Percentiles rank a stretch among this genome's conserved stretches.
Evolutionary conservation across 2,113 vertebrate genomes (phyloP).

Genomic region (Typhlomys cinereus): DNA sequence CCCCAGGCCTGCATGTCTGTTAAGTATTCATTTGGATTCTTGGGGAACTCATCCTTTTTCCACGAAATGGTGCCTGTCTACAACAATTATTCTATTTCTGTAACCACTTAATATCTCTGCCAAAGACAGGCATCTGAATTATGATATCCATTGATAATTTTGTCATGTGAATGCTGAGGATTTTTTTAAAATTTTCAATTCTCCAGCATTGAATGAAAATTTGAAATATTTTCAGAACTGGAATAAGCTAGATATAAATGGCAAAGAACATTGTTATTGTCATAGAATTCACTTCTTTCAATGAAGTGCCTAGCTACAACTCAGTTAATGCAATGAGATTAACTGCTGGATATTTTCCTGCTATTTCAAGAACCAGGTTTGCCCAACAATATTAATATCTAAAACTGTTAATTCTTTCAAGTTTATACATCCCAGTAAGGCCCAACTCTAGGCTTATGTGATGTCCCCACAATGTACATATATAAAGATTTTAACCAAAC

Average conservation of each 20-base stretch:
- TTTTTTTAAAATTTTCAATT: background rate
- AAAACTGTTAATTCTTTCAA: background rate
- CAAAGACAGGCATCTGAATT: background rate
- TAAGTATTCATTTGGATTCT: constrained; percentile 17
- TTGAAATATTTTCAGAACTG: background rate
- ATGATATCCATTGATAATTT: background rate
- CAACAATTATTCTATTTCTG: background rate
- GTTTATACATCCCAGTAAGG: background rate
- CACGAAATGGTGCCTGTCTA: background rate
- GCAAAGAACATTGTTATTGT: background rate
- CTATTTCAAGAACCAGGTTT: background rate
- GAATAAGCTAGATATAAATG: background rate
- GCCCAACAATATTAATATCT: background rate
- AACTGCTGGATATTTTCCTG: background rate
- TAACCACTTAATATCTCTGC: background rate
- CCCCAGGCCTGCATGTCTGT: background rate
- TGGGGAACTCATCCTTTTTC: constrained; percentile 1
- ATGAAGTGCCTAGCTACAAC: background rate
- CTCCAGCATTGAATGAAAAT: background rate
- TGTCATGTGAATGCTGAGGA: background rate
- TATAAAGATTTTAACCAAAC: background rate
- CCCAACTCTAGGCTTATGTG: background rate
- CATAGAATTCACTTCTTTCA: background rate
- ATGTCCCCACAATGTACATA: background rate
- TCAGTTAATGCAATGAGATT: background rate